Evolutionary conservation across 2,797 vertebrate genomes (phyloP), one percentile per base, ranked within the genome.

Genomic region (Hozukius guyotensis): DNA sequence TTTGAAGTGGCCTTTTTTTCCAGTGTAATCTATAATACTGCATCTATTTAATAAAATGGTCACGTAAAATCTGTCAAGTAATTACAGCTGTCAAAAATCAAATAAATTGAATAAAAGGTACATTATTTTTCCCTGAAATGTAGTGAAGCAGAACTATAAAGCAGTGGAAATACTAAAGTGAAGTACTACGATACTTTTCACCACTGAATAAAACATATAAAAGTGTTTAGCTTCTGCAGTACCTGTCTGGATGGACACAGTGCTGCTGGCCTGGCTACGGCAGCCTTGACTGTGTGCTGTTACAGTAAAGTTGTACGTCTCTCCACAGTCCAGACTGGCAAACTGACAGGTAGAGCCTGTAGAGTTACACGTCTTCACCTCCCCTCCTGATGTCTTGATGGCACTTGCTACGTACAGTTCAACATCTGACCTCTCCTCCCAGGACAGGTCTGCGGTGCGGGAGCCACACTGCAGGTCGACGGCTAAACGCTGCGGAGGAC

Each of bases 271-370:
- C 27, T 59, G 72, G 57, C 95, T 94, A 5, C 7, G 52, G 88
- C 95, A 95, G 81, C 75, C 75, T 4, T 75, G 70, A 75, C 65
- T 85, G 49, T 82, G 20, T 3, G 94, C 92, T 6, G n/a, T 88
- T 32, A 94, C 93, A 3, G 87, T 91, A 7, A 95, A 90, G 80
- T 83, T 92, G 85, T 93, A 95, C 18, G 4, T 91, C 70, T 93
- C 87, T 72, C 94, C 94, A 83, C 95, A 96, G 74, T 82, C 68
- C 89, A 96, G 87, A 42, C 52, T 14, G 11, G 68, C 2, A 52
- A 95, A 87, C 55, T 49, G 66, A 81, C 93, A 95, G n/a, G 22
- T 71, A 1, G 89, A 85, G 61, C 60, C 80, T 24, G 87, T 90
- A 4, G 92, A 89, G 90, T 88, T 80, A 75, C 90, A 94, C 5